Conservation (phyloP, 2,888 invertebrate species). For the Penaeus monodon region DNA sequence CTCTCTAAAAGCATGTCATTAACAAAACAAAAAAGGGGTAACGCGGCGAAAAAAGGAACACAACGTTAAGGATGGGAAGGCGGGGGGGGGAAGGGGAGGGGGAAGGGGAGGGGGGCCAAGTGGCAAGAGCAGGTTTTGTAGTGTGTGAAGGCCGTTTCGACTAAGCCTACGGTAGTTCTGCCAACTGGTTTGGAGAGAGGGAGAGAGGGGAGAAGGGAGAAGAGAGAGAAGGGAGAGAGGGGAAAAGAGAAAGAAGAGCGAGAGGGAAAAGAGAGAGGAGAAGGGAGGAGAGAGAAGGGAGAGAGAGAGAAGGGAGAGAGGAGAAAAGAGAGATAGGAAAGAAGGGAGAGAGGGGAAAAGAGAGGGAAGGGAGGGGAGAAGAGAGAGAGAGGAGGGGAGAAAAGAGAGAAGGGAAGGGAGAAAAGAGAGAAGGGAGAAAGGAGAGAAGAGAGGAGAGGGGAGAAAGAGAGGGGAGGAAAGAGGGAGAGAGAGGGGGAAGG, state of each 20-base stretch:
- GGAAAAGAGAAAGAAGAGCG: no score
- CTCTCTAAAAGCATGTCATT: no score
- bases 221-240: no score
- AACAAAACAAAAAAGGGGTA: neutral
- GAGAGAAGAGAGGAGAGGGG: neutral
- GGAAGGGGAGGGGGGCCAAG: neutral
- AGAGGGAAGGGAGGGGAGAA: neutral
- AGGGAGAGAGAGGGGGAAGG: neutral
- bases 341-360: no score
- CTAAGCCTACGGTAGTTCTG: no score
- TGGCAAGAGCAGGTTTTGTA: no score
- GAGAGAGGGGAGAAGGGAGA: no score
- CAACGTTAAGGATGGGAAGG: neutral
- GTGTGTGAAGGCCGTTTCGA: no score
- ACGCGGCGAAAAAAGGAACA: neutral
- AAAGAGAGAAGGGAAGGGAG: fast-evolving
- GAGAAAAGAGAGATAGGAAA: neutral
- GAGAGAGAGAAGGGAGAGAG: neutral
- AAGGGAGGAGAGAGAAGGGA: no score
- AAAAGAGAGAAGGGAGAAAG: neutral
- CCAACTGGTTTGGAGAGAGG: no score
- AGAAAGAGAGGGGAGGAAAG: neutral
- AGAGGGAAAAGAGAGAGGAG: neutral
- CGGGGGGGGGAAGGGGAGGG: neutral
- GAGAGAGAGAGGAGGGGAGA: neutral